Conservation (phyloP, 2,113 vertebrate genomes). For the Cololabis saira region DNA sequence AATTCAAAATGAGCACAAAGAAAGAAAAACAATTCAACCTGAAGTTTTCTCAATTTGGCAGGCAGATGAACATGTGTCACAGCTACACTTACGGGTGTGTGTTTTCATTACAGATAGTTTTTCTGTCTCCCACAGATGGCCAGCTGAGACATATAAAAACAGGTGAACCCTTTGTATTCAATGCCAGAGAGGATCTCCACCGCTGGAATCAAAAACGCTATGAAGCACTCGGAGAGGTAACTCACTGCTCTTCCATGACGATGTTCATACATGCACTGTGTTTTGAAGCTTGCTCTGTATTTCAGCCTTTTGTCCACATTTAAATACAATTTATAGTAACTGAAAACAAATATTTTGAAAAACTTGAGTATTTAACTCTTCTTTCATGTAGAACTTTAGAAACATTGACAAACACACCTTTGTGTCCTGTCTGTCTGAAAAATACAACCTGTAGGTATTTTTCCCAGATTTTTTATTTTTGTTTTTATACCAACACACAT, state of each 20-base stretch:
- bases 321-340: too few species aligned
- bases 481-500: too few species aligned
- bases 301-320: too few species aligned
- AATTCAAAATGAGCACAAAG: constrained; percentile 11
- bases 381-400: too few species aligned
- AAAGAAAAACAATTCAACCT: neutral
- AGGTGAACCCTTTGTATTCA: constrained; percentile 95
- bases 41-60: too few species aligned
- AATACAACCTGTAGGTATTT: too few species aligned
- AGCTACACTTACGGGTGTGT: neutral
- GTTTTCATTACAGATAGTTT: constrained; percentile 2
- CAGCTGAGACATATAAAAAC: constrained; percentile 90
- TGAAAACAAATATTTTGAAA: too few species aligned
- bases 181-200: constrained; percentile 95
- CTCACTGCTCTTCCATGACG: neutral
- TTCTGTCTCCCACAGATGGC: constrained; percentile 54
- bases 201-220: constrained; percentile 99
- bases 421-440: too few species aligned
- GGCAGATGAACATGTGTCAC: neutral
- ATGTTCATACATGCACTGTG: neutral
- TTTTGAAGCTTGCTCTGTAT: too few species aligned
- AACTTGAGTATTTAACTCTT: too few species aligned
- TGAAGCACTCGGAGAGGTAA: constrained; percentile 98
- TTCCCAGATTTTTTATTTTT: too few species aligned
- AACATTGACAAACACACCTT: too few species aligned